phyloP scores from a whole-genome alignment of 2,113 vertebrate genomes.

The Hirundichthys speculiger region DNA sequence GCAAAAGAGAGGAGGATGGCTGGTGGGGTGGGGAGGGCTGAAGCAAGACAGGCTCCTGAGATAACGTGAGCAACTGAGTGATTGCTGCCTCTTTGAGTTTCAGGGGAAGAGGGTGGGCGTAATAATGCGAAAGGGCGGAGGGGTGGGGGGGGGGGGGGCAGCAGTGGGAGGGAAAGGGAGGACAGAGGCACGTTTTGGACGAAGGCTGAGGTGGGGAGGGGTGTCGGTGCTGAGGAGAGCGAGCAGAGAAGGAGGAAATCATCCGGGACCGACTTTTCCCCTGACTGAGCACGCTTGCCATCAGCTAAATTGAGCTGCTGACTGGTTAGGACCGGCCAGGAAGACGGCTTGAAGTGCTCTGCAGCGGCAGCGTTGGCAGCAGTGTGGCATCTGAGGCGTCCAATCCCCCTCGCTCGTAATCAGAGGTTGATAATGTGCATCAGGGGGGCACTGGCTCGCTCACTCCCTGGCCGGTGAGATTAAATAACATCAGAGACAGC shows the following conservation, averaged over 20 bases:
- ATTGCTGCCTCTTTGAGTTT: constrained; percentile 67
- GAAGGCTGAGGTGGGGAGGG: constrained; percentile 53
- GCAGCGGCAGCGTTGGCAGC: constrained; percentile 27
- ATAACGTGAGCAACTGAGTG: constrained; percentile 73
- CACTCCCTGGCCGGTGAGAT: constrained; percentile 70
- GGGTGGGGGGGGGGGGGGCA: constrained; percentile 1
- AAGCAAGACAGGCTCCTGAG: constrained; percentile 70
- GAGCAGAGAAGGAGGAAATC: constrained; percentile 70
- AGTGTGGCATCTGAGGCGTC: constrained; percentile 37
- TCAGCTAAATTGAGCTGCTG: constrained; percentile 75
- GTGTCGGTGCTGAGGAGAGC: constrained; percentile 39
- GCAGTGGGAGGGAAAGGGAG: constrained; percentile 28
- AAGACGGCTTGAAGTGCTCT: constrained; percentile 48
- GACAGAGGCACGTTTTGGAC: constrained; percentile 55
- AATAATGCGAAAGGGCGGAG: constrained; percentile 12
- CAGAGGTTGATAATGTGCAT: constrained; percentile 72
- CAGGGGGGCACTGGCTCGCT: constrained; percentile 55
- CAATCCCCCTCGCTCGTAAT: constrained; percentile 62
- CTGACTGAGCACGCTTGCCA: constrained; percentile 68
- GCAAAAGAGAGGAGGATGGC: constrained; percentile 29
- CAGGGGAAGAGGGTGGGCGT: constrained; percentile 22
- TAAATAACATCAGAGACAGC: constrained; percentile 77
- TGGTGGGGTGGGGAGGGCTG: constrained; percentile 21
- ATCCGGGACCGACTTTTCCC: constrained; percentile 71
- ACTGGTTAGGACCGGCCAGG: constrained; percentile 55